These are phyloP conservation scores for Eledona agricola DNA, from an alignment of 2,888 invertebrate genomes.

Conservation along the genomic window DNA sequence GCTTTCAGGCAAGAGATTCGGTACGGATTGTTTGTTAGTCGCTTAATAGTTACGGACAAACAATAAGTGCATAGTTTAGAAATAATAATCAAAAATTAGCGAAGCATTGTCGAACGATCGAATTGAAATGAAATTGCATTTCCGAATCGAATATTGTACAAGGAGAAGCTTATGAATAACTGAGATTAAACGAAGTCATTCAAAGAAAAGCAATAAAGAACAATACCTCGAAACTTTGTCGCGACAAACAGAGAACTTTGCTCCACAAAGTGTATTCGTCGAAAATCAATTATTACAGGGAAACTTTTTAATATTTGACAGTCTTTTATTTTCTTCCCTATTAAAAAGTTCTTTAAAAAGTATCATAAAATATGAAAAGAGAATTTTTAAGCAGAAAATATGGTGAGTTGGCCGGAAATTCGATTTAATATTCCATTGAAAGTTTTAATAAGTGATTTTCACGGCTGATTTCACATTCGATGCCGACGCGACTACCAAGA, in stretches of 20 bases:
- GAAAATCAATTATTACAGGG: constrained; percentile 35
- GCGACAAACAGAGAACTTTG: constrained; percentile 19
- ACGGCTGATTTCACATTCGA: constrained; percentile 36
- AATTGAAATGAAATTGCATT: constrained; percentile 24
- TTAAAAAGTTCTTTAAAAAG: constrained; percentile 33
- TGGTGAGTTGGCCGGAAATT: constrained; percentile 36
- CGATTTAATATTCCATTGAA: constrained; percentile 39
- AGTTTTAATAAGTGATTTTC: constrained; percentile 39
- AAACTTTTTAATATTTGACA: constrained; percentile 38
- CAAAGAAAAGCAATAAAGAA: constrained; percentile 32
- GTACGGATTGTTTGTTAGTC: too few species aligned
- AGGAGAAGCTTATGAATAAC: constrained; percentile 27
- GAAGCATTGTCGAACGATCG: too few species aligned
- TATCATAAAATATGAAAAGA: constrained; percentile 36
- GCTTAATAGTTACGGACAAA: too few species aligned
- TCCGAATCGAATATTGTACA: constrained; percentile 27
- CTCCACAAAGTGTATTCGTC: constrained; percentile 25
- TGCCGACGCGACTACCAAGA: constrained; percentile 24
- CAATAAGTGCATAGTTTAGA: too few species aligned
- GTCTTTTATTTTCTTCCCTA: constrained; percentile 37
- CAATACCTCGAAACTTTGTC: constrained; percentile 28
- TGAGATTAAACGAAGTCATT: constrained; percentile 34
- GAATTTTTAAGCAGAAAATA: constrained; percentile 37
- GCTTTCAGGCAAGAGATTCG: too few species aligned
- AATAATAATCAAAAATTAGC: too few species aligned